These are phyloP conservation scores for Slavum lentiscoides DNA, from an alignment of 2,888 invertebrate genomes.

Conservation along the genomic window DNA sequence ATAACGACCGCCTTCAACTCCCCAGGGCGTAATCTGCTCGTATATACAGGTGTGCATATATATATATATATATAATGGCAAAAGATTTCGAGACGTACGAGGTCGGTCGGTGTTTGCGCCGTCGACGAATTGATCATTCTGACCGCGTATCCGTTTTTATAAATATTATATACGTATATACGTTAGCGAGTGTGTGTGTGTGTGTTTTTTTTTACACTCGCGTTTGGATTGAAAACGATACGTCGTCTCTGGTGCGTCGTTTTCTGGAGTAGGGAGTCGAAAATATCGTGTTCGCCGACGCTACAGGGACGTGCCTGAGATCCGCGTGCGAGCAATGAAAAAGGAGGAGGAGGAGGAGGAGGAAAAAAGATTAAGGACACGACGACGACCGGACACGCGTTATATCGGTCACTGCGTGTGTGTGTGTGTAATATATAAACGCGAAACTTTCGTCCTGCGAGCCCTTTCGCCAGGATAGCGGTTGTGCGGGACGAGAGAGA, in stretches of 20 bases:
- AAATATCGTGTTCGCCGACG: slow-evolving; percentile 23
- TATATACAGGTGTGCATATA: not conserved
- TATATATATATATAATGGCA: not conserved
- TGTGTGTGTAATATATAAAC: not conserved
- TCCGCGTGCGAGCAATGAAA: no score
- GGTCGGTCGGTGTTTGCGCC: not conserved
- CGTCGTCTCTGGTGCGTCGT: not conserved
- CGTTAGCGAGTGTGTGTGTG: not conserved
- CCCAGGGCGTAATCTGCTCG: slow-evolving; percentile 30
- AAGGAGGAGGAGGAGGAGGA: not conserved
- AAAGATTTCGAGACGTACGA: slow-evolving; percentile 9
- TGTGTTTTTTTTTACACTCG: slow-evolving; percentile 1
- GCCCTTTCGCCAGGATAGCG: not conserved
- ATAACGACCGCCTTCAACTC: not conserved
- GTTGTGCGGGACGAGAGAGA: not conserved
- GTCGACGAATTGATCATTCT: slow-evolving; percentile 38
- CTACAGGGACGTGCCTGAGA: no score
- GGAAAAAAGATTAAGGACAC: slow-evolving; percentile 32
- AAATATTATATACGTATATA: not conserved
- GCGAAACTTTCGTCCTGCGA: not conserved
- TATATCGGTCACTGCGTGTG: slow-evolving; percentile 25
- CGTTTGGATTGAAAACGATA: slow-evolving; percentile 43
- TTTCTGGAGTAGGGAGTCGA: not conserved
- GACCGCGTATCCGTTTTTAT: slow-evolving; percentile 37
- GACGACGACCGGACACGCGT: slow-evolving; percentile 27